A percentile compares a stretch with the other conserved stretches of the same genome.
Evolutionary conservation across 2,797 vertebrate genomes (phyloP).

Genomic region (Fratercula arctica): DNA sequence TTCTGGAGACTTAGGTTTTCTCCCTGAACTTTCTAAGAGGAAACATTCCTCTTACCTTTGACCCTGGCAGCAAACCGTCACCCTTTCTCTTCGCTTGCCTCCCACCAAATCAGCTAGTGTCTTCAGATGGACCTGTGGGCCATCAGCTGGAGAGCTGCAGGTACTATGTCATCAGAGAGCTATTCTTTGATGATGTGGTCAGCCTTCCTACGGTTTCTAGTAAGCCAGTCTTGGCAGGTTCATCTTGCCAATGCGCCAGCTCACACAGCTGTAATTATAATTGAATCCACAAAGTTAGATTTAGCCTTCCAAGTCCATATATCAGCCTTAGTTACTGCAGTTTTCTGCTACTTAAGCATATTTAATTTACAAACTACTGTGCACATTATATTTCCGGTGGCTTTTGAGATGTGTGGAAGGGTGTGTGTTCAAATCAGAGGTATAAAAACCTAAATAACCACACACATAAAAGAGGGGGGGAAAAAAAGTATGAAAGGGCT

Average conservation of each 20-base stretch:
- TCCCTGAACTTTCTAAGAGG: conserved; percentile 44
- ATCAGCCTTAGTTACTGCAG: conserved; percentile 54
- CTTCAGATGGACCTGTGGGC: neutral
- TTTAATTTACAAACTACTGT: conserved; percentile 70
- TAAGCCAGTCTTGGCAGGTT: conserved; percentile 62
- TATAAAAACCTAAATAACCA: neutral
- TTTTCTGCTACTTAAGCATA: conserved; percentile 68
- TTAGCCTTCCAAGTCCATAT: conserved; percentile 63
- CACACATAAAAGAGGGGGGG: neutral
- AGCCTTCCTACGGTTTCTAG: conserved; percentile 45
- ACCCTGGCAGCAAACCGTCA: neutral
- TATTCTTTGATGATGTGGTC: conserved; percentile 59
- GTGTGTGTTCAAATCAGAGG: neutral
- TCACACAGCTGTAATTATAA: conserved; percentile 74
- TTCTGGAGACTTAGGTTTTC: conserved; percentile 46
- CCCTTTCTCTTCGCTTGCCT: neutral
- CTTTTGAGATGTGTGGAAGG: conserved; percentile 21
- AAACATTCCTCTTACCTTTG: conserved; percentile 43
- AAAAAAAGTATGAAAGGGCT: neutral
- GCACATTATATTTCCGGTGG: conserved; percentile 49
- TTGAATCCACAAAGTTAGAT: conserved; percentile 69
- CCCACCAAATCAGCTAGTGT: neutral
- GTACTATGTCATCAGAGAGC: conserved; percentile 50
- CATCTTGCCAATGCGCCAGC: conserved; percentile 35
- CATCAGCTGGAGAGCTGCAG: conserved; percentile 34